These are phyloP conservation scores for Porites rus DNA, from an alignment of 92 coral and sea anemone species.

Conservation along the genomic window DNA sequence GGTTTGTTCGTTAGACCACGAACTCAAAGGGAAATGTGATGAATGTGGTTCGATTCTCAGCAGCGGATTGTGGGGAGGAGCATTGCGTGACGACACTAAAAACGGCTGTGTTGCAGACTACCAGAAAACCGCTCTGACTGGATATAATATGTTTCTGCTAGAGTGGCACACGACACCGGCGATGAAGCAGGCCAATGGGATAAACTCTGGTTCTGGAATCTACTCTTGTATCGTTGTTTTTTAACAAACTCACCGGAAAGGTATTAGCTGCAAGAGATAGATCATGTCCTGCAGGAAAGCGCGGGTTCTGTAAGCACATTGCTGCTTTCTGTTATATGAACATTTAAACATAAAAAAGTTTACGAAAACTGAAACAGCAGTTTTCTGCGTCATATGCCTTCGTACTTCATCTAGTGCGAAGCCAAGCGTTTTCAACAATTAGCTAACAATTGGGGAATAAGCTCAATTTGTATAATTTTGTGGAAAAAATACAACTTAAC, in stretches of 20 bases:
- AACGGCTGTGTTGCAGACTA: conserved; percentile 12
- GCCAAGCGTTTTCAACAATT: too few relatives aligned
- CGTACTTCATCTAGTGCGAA: too few relatives aligned
- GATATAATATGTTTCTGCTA: conserved; percentile 55
- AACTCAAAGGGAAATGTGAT: too few relatives aligned
- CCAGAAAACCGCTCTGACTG: conserved; percentile 51
- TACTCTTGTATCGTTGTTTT: conserved; percentile 51
- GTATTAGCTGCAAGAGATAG: conserved; percentile 60
- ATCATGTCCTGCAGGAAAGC: conserved; percentile 59
- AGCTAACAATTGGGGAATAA: too few relatives aligned
- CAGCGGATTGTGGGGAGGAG: too few relatives aligned
- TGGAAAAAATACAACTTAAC: too few relatives aligned
- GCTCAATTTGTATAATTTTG: too few relatives aligned
- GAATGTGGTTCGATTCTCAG: too few relatives aligned
- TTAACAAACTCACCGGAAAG: conserved; percentile 52
- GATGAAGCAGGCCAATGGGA: conserved; percentile 59
- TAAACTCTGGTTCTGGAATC: conserved; percentile 52
- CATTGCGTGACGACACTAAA: too few relatives aligned
- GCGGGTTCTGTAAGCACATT: conserved; percentile 68
- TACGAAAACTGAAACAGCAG: too few relatives aligned
- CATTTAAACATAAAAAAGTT: not conserved
- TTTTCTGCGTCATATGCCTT: too few relatives aligned
- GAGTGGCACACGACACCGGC: conserved; percentile 68
- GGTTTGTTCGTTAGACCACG: too few relatives aligned
- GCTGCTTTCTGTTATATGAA: conserved; percentile 42